Evolutionary conservation across 2,113 vertebrate genomes (phyloP).

Genomic region (Azemiops feae): DNA sequence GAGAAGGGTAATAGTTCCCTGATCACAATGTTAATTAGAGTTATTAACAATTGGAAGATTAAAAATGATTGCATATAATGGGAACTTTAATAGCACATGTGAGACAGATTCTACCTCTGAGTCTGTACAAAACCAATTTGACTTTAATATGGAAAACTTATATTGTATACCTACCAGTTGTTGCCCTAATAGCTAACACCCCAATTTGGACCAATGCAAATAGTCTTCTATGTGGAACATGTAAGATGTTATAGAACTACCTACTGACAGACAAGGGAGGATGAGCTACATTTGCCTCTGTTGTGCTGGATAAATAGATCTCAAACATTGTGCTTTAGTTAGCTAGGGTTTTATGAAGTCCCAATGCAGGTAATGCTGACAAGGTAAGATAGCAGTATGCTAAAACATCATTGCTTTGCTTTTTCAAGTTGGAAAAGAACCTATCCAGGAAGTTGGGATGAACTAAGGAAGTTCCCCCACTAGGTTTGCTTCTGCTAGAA

Average conservation of each 20-base stretch:
- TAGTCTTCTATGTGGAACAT: background rate
- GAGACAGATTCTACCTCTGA: background rate
- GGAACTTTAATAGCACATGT: background rate
- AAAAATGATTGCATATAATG: background rate
- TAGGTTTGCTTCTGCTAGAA: background rate
- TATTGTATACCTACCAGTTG: background rate
- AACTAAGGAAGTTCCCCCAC: background rate
- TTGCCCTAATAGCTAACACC: background rate
- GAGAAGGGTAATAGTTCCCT: background rate
- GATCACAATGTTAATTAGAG: background rate
- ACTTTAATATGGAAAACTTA: background rate
- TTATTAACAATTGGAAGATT: background rate
- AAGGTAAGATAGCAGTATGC: background rate
- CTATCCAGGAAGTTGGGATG: background rate
- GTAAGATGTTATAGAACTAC: background rate
- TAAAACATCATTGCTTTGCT: background rate
- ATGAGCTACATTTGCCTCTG: background rate
- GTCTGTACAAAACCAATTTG: background rate
- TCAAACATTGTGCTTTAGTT: background rate
- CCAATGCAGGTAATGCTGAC: background rate
- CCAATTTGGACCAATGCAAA: background rate
- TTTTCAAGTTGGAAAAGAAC: background rate
- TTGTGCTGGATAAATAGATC: background rate
- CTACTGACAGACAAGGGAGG: background rate
- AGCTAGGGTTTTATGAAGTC: background rate